Evolutionary conservation across 2,888 invertebrate species (phyloP).

Genomic region (Trichogramma evanescens): DNA sequence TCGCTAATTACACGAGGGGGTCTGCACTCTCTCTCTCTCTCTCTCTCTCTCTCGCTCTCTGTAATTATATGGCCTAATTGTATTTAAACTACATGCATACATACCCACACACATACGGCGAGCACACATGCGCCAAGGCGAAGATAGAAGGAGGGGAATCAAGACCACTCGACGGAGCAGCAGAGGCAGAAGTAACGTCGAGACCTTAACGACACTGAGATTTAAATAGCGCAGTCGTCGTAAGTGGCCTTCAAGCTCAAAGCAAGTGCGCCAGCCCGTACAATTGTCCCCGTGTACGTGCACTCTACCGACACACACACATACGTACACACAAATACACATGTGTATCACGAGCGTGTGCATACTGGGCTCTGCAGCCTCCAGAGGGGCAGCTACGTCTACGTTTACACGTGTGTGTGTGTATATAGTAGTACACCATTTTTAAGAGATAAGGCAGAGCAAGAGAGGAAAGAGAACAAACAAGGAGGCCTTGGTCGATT

Average conservation of each 20-base stretch:
- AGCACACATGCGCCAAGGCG: slow-evolving; percentile 7
- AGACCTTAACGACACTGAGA: slow-evolving; percentile 27
- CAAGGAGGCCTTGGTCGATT: not conserved
- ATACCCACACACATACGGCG: not conserved
- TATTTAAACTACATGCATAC: slow-evolving; percentile 25
- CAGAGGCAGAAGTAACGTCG: not conserved
- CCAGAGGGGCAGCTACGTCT: too few relatives aligned
- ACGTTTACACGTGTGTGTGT: too few relatives aligned
- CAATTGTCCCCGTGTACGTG: too few relatives aligned
- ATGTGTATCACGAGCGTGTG: too few relatives aligned
- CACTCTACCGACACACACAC: too few relatives aligned
- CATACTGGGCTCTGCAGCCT: too few relatives aligned
- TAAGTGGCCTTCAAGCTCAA: slow-evolving; percentile 4
- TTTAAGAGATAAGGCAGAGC: slow-evolving; percentile 18
- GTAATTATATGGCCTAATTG: slow-evolving; percentile 27
- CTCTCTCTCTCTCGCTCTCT: slow-evolving; percentile 14
- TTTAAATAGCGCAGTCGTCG: slow-evolving; percentile 27
- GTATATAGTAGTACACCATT: not conserved
- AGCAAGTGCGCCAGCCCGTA: slow-evolving; percentile 17
- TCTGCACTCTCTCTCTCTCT: too few relatives aligned
- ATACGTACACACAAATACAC: not conserved
- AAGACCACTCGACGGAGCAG: too few relatives aligned
- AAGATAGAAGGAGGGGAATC: too few relatives aligned
- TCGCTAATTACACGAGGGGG: slow-evolving; percentile 20
- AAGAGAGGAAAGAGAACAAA: slow-evolving; percentile 8